Evolutionary conservation across 2,797 vertebrate genomes (phyloP), one percentile per base, ranked within the genome.

Genomic region (Varecia variegata): DNA sequence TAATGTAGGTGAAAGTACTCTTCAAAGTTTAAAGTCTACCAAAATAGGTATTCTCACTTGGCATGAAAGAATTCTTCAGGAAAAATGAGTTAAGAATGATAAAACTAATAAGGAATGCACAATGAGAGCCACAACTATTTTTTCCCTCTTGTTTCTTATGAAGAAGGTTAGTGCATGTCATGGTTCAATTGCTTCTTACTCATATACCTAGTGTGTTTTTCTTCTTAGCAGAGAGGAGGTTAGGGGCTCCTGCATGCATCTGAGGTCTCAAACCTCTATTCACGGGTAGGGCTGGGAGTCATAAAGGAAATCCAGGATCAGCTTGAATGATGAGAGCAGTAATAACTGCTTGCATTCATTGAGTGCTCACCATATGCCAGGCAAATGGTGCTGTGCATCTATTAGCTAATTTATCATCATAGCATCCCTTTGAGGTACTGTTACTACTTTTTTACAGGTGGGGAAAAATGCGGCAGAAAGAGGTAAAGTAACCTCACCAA

Each of bases 351-450:
- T 67, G 56, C n/a, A 90, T 87, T 94, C 90, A 77, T 12, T 56
- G 67, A 93, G 82, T 56, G 54, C 35, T 96, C 45, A 84, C 89
- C 84, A 80, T 87, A 90, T 95, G 85, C 79, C 91, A 94, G 82
- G 70, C 68, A 95, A 90, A 94, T 77, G 1, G 2, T 93, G 56
- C n/a, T 30, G 92, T 73, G 68, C 40, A 79, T 86, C 68, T n/a
- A 88, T 52, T 27, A 86, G 87, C 20, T 89, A 88, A 88, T 93
- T 87, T 95, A 88, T 83, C 88, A 68, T 89, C 25, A 56, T 81
- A 95, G 93, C 27, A n/a, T 84, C 60, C 88, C 38, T 91, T 7
- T 68, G 40, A 96, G 93, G 45, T 25, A 83, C 65, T 76, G 58
- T 88, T 76, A 47, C 74, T 95, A 82, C 23, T 82, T 4, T 93